A percentile compares a stretch with the other conserved stretches of the same genome.
Conservation (phyloP, 2,888 invertebrate genomes). For the Acronicta aceris region DNA sequence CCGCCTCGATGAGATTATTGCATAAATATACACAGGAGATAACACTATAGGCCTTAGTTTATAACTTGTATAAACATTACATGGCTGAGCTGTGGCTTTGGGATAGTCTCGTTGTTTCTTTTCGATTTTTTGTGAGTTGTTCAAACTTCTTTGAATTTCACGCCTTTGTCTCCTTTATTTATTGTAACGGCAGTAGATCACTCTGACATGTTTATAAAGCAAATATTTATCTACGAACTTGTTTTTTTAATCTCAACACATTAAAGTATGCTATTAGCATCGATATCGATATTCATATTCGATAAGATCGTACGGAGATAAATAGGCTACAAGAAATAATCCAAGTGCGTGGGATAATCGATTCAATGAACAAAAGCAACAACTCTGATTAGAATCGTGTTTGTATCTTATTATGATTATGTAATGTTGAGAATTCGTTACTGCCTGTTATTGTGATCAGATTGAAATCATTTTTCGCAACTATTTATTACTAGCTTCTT, state of each 20-base stretch:
- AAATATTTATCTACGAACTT: constrained; percentile 33
- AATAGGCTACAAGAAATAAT: constrained; percentile 72
- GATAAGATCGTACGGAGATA: constrained; percentile 73
- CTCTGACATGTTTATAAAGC: constrained; percentile 41
- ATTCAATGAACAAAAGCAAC: constrained; percentile 77
- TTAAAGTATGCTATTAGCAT: constrained; percentile 58
- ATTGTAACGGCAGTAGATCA: constrained; percentile 49
- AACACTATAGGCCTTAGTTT: constrained; percentile 46
- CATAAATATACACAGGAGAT: constrained; percentile 64
- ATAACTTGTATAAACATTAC: constrained; percentile 54
- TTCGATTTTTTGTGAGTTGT: constrained; percentile 51
- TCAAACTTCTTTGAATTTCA: constrained; percentile 58
- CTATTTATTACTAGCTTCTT: too few relatives aligned
- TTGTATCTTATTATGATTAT: constrained; percentile 68
- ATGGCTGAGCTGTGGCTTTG: constrained; percentile 39
- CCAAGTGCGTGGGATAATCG: constrained; percentile 77
- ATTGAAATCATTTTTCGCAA: constrained; percentile 13
- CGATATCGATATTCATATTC: constrained; percentile 67
- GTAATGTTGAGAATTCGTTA: constrained; percentile 51
- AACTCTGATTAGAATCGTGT: constrained; percentile 70
- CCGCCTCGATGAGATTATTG: constrained; percentile 68
- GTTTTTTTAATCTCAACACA: constrained; percentile 29
- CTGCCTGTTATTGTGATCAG: constrained; percentile 26
- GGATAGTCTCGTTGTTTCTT: constrained; percentile 54
- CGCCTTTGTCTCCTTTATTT: constrained; percentile 61